Base-by-base conservation (phyloP, 2,113 vertebrate species). In the Agapornis roseicollis region DNA sequence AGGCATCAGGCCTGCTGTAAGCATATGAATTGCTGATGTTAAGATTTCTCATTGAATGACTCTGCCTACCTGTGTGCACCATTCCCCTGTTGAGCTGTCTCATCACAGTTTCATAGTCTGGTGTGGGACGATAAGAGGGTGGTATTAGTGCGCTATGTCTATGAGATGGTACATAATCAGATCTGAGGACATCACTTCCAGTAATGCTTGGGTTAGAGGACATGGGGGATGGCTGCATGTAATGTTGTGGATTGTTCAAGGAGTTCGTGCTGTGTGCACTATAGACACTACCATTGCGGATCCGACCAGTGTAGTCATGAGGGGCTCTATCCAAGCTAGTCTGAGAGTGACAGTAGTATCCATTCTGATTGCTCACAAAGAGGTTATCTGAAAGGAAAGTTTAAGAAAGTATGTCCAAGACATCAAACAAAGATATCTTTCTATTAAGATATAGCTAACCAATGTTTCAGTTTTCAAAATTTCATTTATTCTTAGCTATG, bases 191-290 rank as follows among this genome's bases (percentile, higher is more conserved):
- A 7, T 99, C 99, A 2, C 99, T 99, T 44, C 99, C 98, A 1
- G 99, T 99, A 83, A 99, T 99, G 88, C 99, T 99, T 9, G 99
- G 99, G 97, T 99, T 99, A 70, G 99, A 99, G 82, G 99, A 99
- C 99, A 99, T 98, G 6, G 99, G 99, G 0, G 99, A 99, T 0
- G 99, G 98, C 97, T 99, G 99, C 94, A 98, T 86, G 94, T 98
- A 99, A 96, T 99, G 98, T 85, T 99, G 99, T 1, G 99, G 98
- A 55, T 99, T 99, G 91, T 99, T 99, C 49, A 99, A 97, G 42
- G 99, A 99, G 98, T 98, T 99, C 42, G 99, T 99, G 97, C 99
- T 99, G 95, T 99, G 99, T 2, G 99, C 99, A 4, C 99, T 99
- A 95, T 99, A 99, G 74, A 99, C 99, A 2, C 99, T 99, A 90